These are phyloP conservation scores for Drosophila falleni DNA, from an alignment of 2,888 invertebrate genomes.

Conservation along the genomic window DNA sequence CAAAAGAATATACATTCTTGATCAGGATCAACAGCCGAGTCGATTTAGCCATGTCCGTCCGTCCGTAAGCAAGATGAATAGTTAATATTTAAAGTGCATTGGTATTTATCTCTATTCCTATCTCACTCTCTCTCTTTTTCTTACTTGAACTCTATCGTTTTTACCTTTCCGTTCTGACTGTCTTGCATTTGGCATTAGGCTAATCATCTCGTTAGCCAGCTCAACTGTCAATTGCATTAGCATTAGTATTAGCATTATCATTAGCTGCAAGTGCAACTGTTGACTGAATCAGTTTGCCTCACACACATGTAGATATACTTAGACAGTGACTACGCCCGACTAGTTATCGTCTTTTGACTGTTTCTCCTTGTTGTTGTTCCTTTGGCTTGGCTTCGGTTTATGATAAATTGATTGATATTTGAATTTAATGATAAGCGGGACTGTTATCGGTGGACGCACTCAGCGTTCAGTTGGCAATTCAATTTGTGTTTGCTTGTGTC, in stretches of 20 bases:
- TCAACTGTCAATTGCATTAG: slow-evolving; percentile 46
- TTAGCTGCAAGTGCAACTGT: slow-evolving; percentile 29
- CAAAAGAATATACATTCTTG: no score
- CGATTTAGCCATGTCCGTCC: no score
- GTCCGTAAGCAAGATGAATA: not conserved
- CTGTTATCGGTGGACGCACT: slow-evolving; percentile 47
- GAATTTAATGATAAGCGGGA: slow-evolving; percentile 75
- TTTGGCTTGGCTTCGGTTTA: slow-evolving; percentile 46
- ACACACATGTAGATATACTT: not conserved
- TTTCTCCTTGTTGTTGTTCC: slow-evolving; percentile 8
- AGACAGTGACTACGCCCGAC: not conserved
- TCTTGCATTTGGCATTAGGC: slow-evolving; percentile 2
- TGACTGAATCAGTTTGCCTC: slow-evolving; percentile 31
- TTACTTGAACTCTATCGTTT: not conserved
- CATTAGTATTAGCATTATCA: slow-evolving; percentile 42
- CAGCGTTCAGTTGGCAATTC: slow-evolving; percentile 65
- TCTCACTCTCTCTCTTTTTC: not conserved
- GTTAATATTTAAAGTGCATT: not conserved
- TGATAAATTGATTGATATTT: slow-evolving; percentile 81
- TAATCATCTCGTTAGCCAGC: slow-evolving; percentile 45
- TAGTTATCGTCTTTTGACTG: not conserved
- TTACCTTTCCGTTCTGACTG: not conserved
- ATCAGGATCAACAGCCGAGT: no score
- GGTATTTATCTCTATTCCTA: not conserved
- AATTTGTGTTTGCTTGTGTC: slow-evolving; percentile 52